Evolutionary conservation across 1,140 invertebrate genomes (phyloP).

Genomic region (Neodiprion lecontei): DNA sequence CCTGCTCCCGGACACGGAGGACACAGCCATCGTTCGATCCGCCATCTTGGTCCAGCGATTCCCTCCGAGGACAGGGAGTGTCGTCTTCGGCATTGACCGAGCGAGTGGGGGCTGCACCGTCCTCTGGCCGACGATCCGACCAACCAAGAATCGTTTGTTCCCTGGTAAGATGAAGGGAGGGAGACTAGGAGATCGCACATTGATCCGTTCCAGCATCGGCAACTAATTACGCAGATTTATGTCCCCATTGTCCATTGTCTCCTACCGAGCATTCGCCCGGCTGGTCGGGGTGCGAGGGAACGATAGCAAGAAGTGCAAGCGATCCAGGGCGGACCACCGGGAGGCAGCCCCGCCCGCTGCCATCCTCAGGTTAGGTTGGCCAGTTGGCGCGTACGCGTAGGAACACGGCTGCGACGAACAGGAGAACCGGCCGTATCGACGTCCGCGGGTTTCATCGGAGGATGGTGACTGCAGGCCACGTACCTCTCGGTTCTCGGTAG

Average conservation of each 20-base stretch:
- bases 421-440: conserved; percentile 19
- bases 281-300: conserved; percentile 24
- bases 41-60: conserved; percentile 50
- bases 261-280: conserved; percentile 36
- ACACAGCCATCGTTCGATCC: conserved; percentile 19
- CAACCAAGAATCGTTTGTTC: conserved; percentile 62
- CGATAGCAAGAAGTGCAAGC: conserved; percentile 25
- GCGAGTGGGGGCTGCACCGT: conserved; percentile 45
- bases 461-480: conserved; percentile 10
- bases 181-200: conserved; percentile 59
- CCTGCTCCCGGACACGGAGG: conserved; percentile 22
- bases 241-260: conserved; percentile 72
- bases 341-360: conserved; percentile 48
- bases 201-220: conserved; percentile 62
- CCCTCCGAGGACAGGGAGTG: conserved; percentile 46
- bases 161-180: conserved; percentile 39
- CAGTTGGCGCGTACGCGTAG: conserved; percentile 27
- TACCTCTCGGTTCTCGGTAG: too few relatives aligned
- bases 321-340: conserved; percentile 50
- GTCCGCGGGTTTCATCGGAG: conserved; percentile 18
- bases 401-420: conserved; percentile 11
- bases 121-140: conserved; percentile 54
- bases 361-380: background rate
- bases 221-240: conserved; percentile 75
- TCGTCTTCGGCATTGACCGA: conserved; percentile 35